A percentile compares a stretch with the other conserved stretches of the same genome.
These are phyloP conservation scores for Spheniscus mendiculus DNA, from an alignment of 2,113 vertebrate genomes.

Conservation along the genomic window DNA sequence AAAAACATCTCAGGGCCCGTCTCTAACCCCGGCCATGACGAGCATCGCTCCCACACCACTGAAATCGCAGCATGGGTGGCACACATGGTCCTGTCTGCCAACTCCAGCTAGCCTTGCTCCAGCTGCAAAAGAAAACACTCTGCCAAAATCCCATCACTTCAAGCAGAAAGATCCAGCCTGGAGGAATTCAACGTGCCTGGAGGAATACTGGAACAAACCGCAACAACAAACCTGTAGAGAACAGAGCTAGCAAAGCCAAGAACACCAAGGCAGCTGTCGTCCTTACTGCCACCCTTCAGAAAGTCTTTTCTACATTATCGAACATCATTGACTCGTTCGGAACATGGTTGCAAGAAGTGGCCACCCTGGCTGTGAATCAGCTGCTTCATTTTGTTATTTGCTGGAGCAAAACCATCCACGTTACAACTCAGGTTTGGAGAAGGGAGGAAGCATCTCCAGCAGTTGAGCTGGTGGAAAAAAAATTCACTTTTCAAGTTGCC, in stretches of 20 bases:
- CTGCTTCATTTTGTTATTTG: background rate
- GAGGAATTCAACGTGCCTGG: background rate
- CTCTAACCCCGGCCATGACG: rapidly evolving
- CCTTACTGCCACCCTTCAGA: background rate
- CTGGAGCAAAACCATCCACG: background rate
- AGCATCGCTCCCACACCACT: rapidly evolving
- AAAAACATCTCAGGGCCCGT: background rate
- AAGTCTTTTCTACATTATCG: rapidly evolving
- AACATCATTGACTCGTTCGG: rapidly evolving
- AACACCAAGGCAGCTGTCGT: background rate
- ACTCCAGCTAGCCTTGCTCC: background rate
- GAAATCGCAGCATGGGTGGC: background rate
- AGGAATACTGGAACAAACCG: background rate
- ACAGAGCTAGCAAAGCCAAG: background rate
- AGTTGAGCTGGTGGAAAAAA: background rate
- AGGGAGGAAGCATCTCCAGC: background rate
- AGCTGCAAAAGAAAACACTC: background rate
- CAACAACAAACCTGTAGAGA: background rate
- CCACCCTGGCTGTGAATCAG: background rate
- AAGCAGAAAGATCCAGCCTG: background rate
- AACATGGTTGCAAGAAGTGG: rapidly evolving
- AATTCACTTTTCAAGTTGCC: background rate
- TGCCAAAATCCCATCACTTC: constrained; percentile 20
- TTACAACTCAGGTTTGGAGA: background rate
- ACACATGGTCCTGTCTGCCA: background rate